phyloP scores from a whole-genome alignment of 2,113 vertebrate species.

The Chionis minor region DNA sequence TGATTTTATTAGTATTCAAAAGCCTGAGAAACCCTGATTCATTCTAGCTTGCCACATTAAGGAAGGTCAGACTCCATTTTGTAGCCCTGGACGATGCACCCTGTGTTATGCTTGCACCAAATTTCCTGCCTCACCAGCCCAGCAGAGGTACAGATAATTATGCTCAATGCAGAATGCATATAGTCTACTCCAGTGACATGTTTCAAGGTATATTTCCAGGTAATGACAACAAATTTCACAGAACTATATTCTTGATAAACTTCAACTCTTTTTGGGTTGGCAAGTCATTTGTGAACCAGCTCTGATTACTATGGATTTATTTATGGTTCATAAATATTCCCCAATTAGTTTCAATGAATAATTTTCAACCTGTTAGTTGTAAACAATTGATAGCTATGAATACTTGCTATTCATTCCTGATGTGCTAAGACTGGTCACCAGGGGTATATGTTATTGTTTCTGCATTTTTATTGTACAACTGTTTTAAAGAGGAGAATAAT shows the following conservation, averaged over 20 bases:
- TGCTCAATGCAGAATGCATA: background rate
- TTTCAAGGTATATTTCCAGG: background rate
- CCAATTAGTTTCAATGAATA: background rate
- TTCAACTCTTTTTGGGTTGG: background rate
- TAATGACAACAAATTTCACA: background rate
- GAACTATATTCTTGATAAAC: background rate
- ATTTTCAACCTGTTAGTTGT: background rate
- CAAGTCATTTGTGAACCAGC: background rate
- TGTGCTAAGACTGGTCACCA: background rate
- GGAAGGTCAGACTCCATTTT: background rate
- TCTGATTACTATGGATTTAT: background rate
- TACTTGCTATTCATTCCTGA: background rate
- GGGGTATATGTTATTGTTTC: background rate
- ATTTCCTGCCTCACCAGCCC: background rate
- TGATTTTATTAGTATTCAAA: background rate
- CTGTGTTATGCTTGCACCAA: background rate
- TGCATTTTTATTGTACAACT: background rate
- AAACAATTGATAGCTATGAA: background rate
- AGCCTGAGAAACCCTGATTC: background rate
- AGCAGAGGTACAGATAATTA: background rate
- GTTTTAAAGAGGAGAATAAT: background rate
- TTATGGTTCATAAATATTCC: background rate
- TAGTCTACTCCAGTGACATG: background rate
- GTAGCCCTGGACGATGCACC: background rate
- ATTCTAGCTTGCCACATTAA: background rate